Base-by-base conservation (phyloP, 2,113 vertebrate species). In the Piaya cayana region DNA sequence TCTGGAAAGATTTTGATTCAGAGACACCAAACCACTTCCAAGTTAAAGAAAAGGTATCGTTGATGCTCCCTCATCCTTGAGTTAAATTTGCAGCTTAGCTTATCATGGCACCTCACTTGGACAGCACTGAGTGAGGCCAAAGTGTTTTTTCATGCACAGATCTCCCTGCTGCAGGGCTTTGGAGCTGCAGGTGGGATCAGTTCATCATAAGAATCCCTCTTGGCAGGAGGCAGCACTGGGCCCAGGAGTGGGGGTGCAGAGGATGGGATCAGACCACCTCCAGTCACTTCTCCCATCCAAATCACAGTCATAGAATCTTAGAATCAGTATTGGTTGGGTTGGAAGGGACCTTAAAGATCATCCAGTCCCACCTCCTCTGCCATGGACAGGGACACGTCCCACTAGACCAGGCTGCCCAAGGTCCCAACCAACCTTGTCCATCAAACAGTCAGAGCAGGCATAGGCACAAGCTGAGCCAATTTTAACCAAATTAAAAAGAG, bases 171-270 rank as follows among this genome's bases (percentile, higher is more conserved):
- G 60, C 56, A 62, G 39, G 64, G 25, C 47, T 78, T 20, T 67
- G 69, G 64, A 63, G 56, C 26, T 91, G 50, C 45, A 59, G 30
- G 8, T 62, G n/a, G 87, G 32, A 55, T 32, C 18, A 42, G 8
- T 4, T 78, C 50, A n/a, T 62, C 75, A 60, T 37, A 58, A 16
- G 47, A 75, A 52, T 36, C 45, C 16, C 69, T 83, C 37, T 22
- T 8, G 19, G 47, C 53, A 37, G 22, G 22, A 84, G 34, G 34
- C 2, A 45, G 37, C 6, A 1, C 42, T 0, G 0, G 47, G 58
- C 52, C 8, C 2, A 20, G 53, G 30, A 68, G 11, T 2, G 2
- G 22, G 47, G 29, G 14, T 25, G 47, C 29, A 72, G 43, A 45
- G 14, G 36, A 60, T 12, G 36, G 21, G 45, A 32, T 45, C 86